Evolutionary conservation across 2,113 vertebrate genomes (phyloP), one percentile per base, ranked within the genome.

Genomic region (Tringa solitaria): DNA sequence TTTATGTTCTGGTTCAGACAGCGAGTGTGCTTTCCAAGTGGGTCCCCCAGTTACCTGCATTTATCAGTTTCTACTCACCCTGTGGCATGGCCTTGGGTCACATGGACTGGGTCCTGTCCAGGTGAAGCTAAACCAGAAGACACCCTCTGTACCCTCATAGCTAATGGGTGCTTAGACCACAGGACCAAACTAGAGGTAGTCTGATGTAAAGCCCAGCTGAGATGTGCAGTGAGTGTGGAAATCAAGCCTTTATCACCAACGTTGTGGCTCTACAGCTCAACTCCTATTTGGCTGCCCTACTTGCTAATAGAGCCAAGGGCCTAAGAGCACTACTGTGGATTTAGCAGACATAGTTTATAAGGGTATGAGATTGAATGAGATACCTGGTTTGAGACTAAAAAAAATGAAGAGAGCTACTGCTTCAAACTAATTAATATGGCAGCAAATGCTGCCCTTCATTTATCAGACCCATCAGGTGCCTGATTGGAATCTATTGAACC

Each of bases 251-350:
- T 56, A 43, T 39, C 27, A 54, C 28, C 37, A 12, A 18, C 76
- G 74, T 11, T 0, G 0, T 53, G 45, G 5, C 21, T 82, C 8
- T 57, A 2, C 28, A 60, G 75, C 57, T 79, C 28, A 35, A 3
- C 19, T 69, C 12, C 0, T 1, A 0, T 57, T 69, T 24, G 24
- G 8, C 53, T 56, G 26, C 50, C 30, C 19, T 56, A 16, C 21
- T 60, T 79, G 48, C 45, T 57, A 16, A n/a, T 37, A 10, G 3
- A 68, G 46, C 22, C 43, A 70, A n/a, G 39, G 28, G 20, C 50
- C 46, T 41, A 60, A 69, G 23, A 8, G 12, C 21, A 21, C 26
- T 53, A 30, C 20, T 14, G 7, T 61, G 23, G 0, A 35, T 75
- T 80, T 50, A 53, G 78, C 37, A 80, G 70, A 48, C 10, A 7